Percentiles rank a stretch among this genome's conserved stretches.
phyloP scores from a whole-genome alignment of 2,888 invertebrate species.

The Temnothorax unifasciatus region DNA sequence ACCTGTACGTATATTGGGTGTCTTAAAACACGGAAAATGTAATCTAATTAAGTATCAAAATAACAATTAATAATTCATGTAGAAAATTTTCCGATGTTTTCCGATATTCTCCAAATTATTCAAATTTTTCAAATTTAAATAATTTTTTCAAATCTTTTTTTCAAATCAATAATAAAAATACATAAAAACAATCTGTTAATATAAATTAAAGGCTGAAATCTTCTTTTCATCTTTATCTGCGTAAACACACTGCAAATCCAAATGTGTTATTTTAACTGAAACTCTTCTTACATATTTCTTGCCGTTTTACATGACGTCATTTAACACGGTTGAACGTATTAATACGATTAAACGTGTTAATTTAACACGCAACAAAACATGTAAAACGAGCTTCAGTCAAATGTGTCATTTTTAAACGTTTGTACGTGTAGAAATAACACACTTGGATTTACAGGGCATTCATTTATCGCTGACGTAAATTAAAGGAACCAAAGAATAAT shows the following conservation, averaged over 20 bases:
- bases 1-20: not conserved
- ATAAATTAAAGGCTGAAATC: constrained; percentile 1
- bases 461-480: not conserved
- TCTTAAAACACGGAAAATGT: not conserved
- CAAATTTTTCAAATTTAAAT: too few species aligned
- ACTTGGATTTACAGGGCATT: too few species aligned
- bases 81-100: not conserved
- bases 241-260: not conserved
- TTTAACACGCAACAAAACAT: too few species aligned
- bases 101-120: not conserved
- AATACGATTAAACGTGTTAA: too few species aligned
- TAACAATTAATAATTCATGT: not conserved
- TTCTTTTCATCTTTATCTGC: not conserved
- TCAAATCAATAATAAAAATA: not conserved
- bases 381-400: too few species aligned
- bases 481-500: not conserved
- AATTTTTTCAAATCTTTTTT: not conserved
- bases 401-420: too few species aligned
- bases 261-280: too few species aligned
- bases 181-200: not conserved
- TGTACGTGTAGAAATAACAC: too few species aligned
- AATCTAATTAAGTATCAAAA: not conserved
- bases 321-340: too few species aligned
- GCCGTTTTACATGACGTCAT: too few species aligned
- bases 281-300: too few species aligned